Evolutionary conservation across 2,113 vertebrate genomes (phyloP).

Genomic region (Progne subis): DNA sequence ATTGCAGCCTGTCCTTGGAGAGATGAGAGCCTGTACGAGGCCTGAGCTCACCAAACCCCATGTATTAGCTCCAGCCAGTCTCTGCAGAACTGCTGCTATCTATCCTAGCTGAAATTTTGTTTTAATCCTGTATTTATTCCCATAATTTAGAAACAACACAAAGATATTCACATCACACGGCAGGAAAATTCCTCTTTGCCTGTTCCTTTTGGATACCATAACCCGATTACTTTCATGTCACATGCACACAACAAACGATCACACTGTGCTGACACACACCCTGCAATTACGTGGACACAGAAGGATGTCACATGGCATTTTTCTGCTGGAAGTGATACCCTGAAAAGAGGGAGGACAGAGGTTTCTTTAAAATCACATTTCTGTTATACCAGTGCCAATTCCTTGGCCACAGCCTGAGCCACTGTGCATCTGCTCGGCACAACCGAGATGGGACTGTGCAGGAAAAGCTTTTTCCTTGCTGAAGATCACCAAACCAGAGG

Average conservation of each 20-base stretch:
- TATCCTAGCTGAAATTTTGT: not conserved
- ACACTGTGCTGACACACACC: not conserved
- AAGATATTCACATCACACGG: not conserved
- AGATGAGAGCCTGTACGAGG: not conserved
- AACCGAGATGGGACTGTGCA: not conserved
- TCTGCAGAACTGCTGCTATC: not conserved
- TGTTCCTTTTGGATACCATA: not conserved
- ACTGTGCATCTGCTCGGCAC: not conserved
- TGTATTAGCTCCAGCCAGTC: not conserved
- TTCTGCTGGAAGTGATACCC: not conserved
- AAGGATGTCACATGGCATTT: not conserved
- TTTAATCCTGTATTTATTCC: not conserved
- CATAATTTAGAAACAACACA: not conserved
- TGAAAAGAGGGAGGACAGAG: not conserved
- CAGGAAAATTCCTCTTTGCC: not conserved
- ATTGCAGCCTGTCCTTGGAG: not conserved
- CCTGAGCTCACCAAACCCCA: not conserved
- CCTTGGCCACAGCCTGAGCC: not conserved
- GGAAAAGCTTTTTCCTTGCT: not conserved
- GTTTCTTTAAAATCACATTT: not conserved
- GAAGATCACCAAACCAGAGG: rapidly evolving
- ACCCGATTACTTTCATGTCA: not conserved
- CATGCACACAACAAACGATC: not conserved
- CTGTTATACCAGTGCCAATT: not conserved
- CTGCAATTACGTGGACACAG: not conserved